phyloP scores from a whole-genome alignment of 2,888 invertebrate genomes.

The Agrotis segetum region DNA sequence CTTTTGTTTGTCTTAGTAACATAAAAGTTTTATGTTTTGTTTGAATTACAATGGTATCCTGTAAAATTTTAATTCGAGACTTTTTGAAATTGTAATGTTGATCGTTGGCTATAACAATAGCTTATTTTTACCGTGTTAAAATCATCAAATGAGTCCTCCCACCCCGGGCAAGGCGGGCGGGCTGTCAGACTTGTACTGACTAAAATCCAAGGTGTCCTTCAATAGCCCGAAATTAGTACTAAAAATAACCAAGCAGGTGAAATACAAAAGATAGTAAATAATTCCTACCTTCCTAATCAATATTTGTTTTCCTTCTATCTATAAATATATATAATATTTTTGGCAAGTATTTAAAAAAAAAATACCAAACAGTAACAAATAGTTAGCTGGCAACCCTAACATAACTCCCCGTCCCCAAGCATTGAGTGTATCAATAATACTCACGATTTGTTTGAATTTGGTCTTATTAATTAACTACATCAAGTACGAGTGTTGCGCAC shows the following conservation, averaged over 20 bases:
- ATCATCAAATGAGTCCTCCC: too few relatives aligned
- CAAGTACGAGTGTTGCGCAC: slow-evolving; percentile 72
- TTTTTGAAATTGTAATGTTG: background rate
- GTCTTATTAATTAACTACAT: slow-evolving; percentile 90
- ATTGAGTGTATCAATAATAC: slow-evolving; percentile 88
- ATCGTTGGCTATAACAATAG: background rate
- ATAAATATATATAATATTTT: too few relatives aligned
- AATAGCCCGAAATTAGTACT: too few relatives aligned
- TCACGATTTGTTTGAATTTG: slow-evolving; percentile 88
- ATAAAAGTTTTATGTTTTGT: slow-evolving; percentile 6
- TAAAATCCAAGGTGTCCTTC: too few relatives aligned
- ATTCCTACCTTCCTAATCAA: too few relatives aligned
- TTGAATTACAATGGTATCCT: slow-evolving; percentile 6
- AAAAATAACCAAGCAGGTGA: too few relatives aligned
- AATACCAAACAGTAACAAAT: background rate
- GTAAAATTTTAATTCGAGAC: background rate
- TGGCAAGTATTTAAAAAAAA: background rate
- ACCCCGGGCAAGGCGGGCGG: too few relatives aligned
- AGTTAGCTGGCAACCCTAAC: slow-evolving; percentile 77
- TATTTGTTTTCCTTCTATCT: background rate
- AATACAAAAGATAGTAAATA: too few relatives aligned
- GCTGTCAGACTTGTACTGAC: too few relatives aligned
- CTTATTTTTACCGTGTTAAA: too few relatives aligned
- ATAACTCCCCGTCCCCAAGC: slow-evolving; percentile 70
- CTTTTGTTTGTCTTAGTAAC: slow-evolving; percentile 16